Percentiles rank a stretch among this genome's conserved stretches.
Conservation (phyloP, 2,888 invertebrate genomes). For the Hydropsyche betteni region DNA sequence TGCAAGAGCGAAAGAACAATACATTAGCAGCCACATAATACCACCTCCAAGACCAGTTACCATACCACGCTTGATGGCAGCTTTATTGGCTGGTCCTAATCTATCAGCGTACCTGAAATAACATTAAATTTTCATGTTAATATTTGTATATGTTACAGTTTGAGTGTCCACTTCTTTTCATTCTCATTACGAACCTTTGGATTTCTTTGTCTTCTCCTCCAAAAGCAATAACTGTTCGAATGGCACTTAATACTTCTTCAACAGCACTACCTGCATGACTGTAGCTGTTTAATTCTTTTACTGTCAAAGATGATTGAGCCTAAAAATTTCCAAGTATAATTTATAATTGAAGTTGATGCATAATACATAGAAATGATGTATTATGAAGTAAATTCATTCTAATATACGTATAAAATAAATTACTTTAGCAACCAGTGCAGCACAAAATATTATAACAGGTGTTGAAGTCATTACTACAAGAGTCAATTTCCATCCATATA, state of each 20-base stretch:
- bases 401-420: conserved; percentile 50
- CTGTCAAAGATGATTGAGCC: conserved; percentile 71
- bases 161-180: too few relatives aligned
- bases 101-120: conserved; percentile 63
- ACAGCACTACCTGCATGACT: conserved; percentile 77
- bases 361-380: background rate
- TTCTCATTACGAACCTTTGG: conserved; percentile 61
- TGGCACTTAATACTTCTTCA: conserved; percentile 77
- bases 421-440: conserved; percentile 78
- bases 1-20: conserved; percentile 76
- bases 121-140: too few relatives aligned
- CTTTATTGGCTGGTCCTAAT: conserved; percentile 70
- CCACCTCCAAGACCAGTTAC: conserved; percentile 76
- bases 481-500: conserved; percentile 85
- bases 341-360: background rate
- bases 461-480: conserved; percentile 79
- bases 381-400: too few relatives aligned
- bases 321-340: conserved; percentile 52
- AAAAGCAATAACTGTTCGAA: conserved; percentile 79
- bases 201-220: conserved; percentile 77
- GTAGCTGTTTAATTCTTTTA: conserved; percentile 72
- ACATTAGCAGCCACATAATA: conserved; percentile 79
- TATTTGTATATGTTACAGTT: too few relatives aligned
- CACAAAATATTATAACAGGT: conserved; percentile 76
- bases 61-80: conserved; percentile 72